Evolutionary conservation across 2,113 vertebrate species (phyloP), one percentile per base, ranked within the genome.

Genomic region (Orientallactaga bullata): DNA sequence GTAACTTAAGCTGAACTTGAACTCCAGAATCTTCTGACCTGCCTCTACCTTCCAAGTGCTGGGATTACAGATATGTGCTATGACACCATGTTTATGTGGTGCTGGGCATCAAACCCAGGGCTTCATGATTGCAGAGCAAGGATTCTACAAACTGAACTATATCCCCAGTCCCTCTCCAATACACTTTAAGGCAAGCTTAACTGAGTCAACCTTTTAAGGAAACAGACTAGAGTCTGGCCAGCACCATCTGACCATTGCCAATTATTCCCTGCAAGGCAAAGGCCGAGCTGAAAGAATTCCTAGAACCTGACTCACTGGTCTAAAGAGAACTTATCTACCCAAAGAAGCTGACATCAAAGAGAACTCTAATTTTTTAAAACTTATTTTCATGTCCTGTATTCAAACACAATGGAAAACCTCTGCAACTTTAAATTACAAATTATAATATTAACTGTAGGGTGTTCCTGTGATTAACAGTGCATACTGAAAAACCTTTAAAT

Each of bases 351-450:
- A 76, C 93, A 97, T 97, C 92, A 96, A 95, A 97, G 91, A 35
- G 85, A 92, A 95, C 68, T 94, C 86, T 93, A 12, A 85, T 95
- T 88, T 97, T 97, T 97, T 92, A 97, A 91, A 69, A 96, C 94
- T 88, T 95, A 95, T 77, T 94, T 92, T 63, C 24, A 32, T 21
- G 6, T 63, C 68, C 88, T 96, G 90, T 81, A 80, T 63, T 88
- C 37, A 95, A 72, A 89, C 2, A 95, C 71, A 95, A 3, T 60
- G 95, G 30, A 94, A 88, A 74, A 39, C 42, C 80, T 93, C 74
- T 89, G 86, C 73, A 13, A 51, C 94, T 93, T 93, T 68, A 94
- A 85, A 91, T 92, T 96, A 81, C 65, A 92, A 1, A 85, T 96
- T 94, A 89, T 73, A 90, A 42, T 90, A 93, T 26, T 94, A 68